A percentile compares a stretch with the other conserved stretches of the same genome.
phyloP scores from a whole-genome alignment of 2,888 invertebrate species.

The Campopleginae sp. region DNA sequence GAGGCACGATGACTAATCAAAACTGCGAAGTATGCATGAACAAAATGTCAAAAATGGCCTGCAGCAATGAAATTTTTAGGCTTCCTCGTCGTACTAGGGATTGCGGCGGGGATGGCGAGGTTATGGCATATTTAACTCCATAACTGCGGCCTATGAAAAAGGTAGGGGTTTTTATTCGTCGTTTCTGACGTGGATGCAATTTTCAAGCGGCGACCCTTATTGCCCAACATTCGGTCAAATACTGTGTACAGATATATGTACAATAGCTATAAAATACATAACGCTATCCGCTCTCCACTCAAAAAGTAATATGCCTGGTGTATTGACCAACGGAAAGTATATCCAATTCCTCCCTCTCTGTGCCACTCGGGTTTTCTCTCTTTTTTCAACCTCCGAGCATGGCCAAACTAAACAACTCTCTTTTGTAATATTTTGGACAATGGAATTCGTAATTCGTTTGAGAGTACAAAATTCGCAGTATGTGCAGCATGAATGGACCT shows the following conservation, averaged over 20 bases:
- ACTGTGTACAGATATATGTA: neutral
- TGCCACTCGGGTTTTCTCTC: neutral
- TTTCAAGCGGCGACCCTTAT: neutral
- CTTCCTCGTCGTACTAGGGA: neutral
- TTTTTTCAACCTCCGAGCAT: neutral
- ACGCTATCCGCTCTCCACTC: neutral
- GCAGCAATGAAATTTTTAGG: neutral
- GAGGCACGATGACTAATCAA: neutral
- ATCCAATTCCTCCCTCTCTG: conserved; percentile 10
- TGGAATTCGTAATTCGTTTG: conserved; percentile 59
- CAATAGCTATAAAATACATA: conserved; percentile 11
- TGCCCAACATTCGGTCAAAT: conserved; percentile 9
- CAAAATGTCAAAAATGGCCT: neutral
- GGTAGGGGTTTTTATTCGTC: conserved; percentile 21
- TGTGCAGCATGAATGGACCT: conserved; percentile 22
- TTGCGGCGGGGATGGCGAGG: neutral
- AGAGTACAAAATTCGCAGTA: conserved; percentile 32
- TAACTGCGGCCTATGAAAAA: conserved; percentile 8
- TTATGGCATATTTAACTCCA: neutral
- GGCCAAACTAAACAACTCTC: conserved; percentile 60
- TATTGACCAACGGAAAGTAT: conserved; percentile 45
- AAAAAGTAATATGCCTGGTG: conserved; percentile 54
- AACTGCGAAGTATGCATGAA: neutral
- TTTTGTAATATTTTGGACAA: conserved; percentile 62
- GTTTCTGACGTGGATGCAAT: conserved; percentile 29